A percentile compares a stretch with the other conserved stretches of the same genome.
These are phyloP conservation scores for Callocephalon fimbriatum DNA, from an alignment of 2,113 vertebrate species.

Conservation along the genomic window DNA sequence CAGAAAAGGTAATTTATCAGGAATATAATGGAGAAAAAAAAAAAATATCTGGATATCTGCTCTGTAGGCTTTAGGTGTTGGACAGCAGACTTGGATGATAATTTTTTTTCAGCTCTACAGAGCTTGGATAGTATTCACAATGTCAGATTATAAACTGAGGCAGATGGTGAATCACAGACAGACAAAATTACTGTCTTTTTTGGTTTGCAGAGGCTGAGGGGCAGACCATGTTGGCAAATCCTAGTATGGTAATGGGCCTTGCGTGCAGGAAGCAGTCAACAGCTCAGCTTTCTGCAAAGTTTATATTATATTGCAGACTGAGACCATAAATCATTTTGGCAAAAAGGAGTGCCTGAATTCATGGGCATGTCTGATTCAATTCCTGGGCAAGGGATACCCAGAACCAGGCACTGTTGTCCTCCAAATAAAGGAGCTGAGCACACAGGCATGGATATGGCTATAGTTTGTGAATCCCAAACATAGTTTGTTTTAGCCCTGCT, in stretches of 20 bases:
- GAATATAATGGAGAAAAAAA: not conserved
- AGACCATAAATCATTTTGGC: not conserved
- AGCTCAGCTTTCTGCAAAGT: rapidly evolving
- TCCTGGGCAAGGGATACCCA: not conserved
- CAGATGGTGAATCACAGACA: not conserved
- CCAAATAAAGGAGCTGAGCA: rapidly evolving
- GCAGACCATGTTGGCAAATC: not conserved
- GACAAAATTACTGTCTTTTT: not conserved
- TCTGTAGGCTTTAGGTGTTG: not conserved
- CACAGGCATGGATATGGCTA: rapidly evolving
- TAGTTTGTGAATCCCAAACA: not conserved
- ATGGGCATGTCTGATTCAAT: not conserved
- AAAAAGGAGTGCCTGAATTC: not conserved
- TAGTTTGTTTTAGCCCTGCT: not conserved
- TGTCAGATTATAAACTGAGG: not conserved
- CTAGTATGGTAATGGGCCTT: rapidly evolving
- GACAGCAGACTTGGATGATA: not conserved
- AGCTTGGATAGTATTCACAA: not conserved
- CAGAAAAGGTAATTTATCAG: not conserved
- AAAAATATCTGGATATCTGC: not conserved
- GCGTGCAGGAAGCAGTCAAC: not conserved
- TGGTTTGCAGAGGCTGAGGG: not conserved
- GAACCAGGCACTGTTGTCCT: not conserved
- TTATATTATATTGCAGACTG: not conserved
- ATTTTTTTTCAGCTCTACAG: not conserved